A percentile compares a stretch with the other conserved stretches of the same genome.
Evolutionary conservation across 2,888 invertebrate genomes (phyloP).

Genomic region (Philereme transversata): DNA sequence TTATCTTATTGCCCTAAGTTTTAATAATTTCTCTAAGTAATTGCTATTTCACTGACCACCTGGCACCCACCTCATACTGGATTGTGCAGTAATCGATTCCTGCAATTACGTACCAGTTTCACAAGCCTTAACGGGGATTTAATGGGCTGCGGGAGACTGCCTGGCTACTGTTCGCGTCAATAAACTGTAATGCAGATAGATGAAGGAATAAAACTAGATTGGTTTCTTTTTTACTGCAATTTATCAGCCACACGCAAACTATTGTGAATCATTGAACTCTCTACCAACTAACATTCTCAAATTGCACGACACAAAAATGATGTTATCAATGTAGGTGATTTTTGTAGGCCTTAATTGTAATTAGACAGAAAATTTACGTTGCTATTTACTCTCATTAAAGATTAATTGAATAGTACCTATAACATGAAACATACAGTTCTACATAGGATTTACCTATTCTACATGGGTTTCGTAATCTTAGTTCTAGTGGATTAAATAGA

Average conservation of each 20-base stretch:
- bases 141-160: conserved; percentile 52
- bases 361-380: background rate
- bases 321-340: too few relatives aligned
- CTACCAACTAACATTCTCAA: too few relatives aligned
- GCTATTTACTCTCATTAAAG: too few relatives aligned
- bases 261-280: too few relatives aligned
- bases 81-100: conserved; percentile 54
- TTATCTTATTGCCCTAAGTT: conserved; percentile 1
- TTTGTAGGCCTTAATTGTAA: too few relatives aligned
- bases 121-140: conserved; percentile 39
- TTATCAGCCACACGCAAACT: background rate
- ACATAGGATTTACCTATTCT: too few relatives aligned
- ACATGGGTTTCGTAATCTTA: too few relatives aligned
- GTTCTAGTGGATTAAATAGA: background rate
- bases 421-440: too few relatives aligned
- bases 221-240: conserved; percentile 3
- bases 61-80: conserved; percentile 4
- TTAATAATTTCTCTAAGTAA: conserved; percentile 42
- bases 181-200: conserved; percentile 7
- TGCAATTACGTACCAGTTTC: conserved; percentile 48
- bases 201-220: conserved; percentile 15
- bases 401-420: too few relatives aligned
- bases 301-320: too few relatives aligned
- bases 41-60: conserved; percentile 53
- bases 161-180: conserved; percentile 45